phyloP scores from a whole-genome alignment of 2,113 vertebrate species.

The Pluvianellus socialis region DNA sequence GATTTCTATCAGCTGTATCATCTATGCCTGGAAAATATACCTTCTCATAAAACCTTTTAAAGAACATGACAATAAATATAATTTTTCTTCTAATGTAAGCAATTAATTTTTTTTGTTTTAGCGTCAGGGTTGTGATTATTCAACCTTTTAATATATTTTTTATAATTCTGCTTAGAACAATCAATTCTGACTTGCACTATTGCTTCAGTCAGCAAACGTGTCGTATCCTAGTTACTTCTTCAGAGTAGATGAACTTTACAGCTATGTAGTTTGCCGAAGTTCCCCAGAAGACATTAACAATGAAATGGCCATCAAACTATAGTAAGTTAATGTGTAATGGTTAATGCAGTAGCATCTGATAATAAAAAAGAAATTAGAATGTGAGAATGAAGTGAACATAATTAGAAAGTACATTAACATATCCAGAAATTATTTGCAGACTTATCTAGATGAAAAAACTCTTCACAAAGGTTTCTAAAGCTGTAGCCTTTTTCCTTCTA shows the following conservation, averaged over 20 bases:
- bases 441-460: background rate
- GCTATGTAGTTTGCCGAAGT: background rate
- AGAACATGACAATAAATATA: background rate
- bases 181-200: background rate
- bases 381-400: background rate
- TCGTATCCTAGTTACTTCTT: background rate
- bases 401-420: background rate
- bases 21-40: background rate
- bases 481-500: background rate
- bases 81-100: background rate
- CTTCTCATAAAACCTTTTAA: background rate
- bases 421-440: background rate
- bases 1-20: background rate
- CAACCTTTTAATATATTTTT: background rate
- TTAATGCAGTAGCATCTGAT: background rate
- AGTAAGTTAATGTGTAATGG: background rate
- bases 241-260: background rate
- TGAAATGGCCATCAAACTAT: background rate
- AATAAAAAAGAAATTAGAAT: background rate
- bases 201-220: background rate
- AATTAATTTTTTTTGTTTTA: background rate
- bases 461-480: background rate
- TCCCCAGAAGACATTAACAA: background rate
- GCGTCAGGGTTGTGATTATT: background rate
- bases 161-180: background rate